Conservation (phyloP, 1,140 invertebrate genomes). For the Babylonia areolata region DNA sequence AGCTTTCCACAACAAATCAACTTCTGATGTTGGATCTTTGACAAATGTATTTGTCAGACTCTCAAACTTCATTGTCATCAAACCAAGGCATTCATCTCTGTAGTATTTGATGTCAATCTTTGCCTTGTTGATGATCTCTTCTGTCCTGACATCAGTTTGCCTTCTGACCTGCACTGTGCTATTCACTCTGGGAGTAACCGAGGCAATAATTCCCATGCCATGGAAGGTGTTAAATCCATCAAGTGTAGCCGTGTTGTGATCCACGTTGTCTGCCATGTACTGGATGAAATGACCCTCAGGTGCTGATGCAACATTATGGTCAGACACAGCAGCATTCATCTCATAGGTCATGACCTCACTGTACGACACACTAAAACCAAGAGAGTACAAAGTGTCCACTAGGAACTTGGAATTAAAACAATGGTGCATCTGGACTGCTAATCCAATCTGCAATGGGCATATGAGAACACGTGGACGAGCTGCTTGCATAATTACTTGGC, state of each 20-base stretch:
- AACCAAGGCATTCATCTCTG: slow-evolving; percentile 16
- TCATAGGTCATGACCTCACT: slow-evolving; percentile 38
- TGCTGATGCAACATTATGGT: too few relatives aligned
- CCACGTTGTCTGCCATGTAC: too few relatives aligned
- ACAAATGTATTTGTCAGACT: slow-evolving; percentile 19
- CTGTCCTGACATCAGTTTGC: slow-evolving; percentile 20
- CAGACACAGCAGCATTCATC: too few relatives aligned
- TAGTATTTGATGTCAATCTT: slow-evolving; percentile 43
- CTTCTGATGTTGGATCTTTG: neutral
- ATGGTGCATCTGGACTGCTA: slow-evolving; percentile 46
- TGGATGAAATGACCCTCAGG: too few relatives aligned
- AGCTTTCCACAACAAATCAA: slow-evolving; percentile 43
- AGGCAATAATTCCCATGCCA: slow-evolving; percentile 46
- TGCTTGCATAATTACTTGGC: slow-evolving; percentile 44
- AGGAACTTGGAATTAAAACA: slow-evolving; percentile 47
- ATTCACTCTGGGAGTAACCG: slow-evolving; percentile 40
- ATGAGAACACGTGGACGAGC: slow-evolving; percentile 20
- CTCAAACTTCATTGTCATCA: slow-evolving; percentile 26
- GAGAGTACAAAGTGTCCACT: slow-evolving; percentile 39
- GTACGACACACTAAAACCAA: slow-evolving; percentile 49
- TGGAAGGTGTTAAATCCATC: too few relatives aligned
- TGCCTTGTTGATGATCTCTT: slow-evolving; percentile 40
- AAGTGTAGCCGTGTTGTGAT: slow-evolving; percentile 36
- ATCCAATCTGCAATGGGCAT: too few relatives aligned
- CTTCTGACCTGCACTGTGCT: slow-evolving; percentile 29